Conservation (phyloP, 2,797 vertebrate species). For the Oryzias sinensis region DNA sequence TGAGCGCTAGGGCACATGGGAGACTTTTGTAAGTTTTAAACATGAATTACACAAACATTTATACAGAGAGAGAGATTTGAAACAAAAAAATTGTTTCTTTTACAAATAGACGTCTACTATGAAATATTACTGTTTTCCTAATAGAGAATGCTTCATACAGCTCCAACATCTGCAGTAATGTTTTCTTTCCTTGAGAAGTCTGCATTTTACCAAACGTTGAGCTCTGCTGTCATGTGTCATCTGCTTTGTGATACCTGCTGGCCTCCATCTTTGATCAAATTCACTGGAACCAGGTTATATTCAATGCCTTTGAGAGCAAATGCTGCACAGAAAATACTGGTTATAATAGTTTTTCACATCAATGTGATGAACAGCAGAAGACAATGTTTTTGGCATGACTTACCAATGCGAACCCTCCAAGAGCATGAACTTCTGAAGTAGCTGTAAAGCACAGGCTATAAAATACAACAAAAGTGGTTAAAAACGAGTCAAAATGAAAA, state of each 20-base stretch:
- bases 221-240: background rate
- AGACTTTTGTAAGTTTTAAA: slow-evolving; percentile 2
- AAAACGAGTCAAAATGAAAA: slow-evolving; percentile 5
- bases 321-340: slow-evolving; percentile 70
- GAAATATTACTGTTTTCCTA: no score
- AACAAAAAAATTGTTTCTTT: no score
- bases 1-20: slow-evolving; percentile 73
- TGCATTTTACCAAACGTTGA: background rate
- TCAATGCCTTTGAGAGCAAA: slow-evolving; percentile 91
- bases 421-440: slow-evolving; percentile 98
- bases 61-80: no score
- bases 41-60: no score
- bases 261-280: slow-evolving; percentile 90
- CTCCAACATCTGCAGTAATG: no score
- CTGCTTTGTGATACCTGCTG: slow-evolving; percentile 83
- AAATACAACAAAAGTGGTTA: slow-evolving; percentile 12
- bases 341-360: background rate
- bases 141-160: no score
- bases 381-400: slow-evolving; percentile 48
- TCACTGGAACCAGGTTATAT: slow-evolving; percentile 85
- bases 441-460: slow-evolving; percentile 89
- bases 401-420: slow-evolving; percentile 97
- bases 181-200: background rate
- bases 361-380: background rate
- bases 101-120: no score